Evolutionary conservation across 2,888 invertebrate genomes (phyloP).

Genomic region (Acanthoscelides obtectus): DNA sequence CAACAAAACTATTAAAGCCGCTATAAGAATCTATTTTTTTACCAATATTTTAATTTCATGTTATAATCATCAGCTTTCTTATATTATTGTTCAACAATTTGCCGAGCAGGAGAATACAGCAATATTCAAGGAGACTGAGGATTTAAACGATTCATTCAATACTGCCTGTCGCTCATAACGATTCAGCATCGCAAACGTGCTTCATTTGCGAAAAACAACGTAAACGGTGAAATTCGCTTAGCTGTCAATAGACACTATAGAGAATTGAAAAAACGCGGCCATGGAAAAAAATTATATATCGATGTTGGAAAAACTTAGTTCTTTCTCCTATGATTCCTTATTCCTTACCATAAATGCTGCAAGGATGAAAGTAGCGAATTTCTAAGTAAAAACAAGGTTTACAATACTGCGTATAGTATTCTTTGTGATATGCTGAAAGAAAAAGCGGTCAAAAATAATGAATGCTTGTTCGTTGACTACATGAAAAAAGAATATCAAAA

Average conservation of each 20-base stretch:
- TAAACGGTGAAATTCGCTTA: constrained; percentile 8
- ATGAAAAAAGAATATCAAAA: constrained; percentile 10
- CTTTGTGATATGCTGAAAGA: constrained; percentile 10
- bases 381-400: constrained; percentile 8
- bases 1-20: too few species aligned
- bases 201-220: constrained; percentile 1
- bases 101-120: constrained; percentile 3
- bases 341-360: constrained; percentile 9
- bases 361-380: constrained; percentile 8
- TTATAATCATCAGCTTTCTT: too few species aligned
- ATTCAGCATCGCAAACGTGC: too few species aligned
- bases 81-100: constrained; percentile 4
- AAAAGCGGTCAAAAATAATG: constrained; percentile 9
- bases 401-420: constrained; percentile 7
- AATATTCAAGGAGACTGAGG: constrained; percentile 3
- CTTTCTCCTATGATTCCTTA: constrained; percentile 7
- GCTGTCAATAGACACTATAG: constrained; percentile 8
- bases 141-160: constrained; percentile 3
- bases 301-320: constrained; percentile 10
- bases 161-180: too few species aligned
- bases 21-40: too few species aligned
- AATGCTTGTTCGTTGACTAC: constrained; percentile 20
- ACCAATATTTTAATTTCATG: constrained; percentile 4
- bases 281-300: too few species aligned
- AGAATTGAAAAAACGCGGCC: constrained; percentile 6